Percentiles rank a stretch among this genome's conserved stretches.
phyloP scores from a whole-genome alignment of 2,888 invertebrate species.

The Crossocerus cetratus region DNA sequence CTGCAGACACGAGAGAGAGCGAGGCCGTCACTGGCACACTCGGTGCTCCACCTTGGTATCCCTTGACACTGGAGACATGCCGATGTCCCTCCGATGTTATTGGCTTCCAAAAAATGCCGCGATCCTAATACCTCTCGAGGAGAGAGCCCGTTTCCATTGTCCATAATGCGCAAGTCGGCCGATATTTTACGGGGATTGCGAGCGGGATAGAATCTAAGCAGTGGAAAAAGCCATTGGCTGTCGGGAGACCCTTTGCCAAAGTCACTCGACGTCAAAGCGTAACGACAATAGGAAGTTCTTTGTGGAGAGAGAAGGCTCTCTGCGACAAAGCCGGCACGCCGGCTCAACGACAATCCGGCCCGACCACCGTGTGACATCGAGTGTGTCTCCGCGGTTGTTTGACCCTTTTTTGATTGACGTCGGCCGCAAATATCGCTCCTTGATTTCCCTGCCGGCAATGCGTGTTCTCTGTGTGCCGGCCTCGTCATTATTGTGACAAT shows the following conservation, averaged over 20 bases:
- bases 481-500: conserved; percentile 49
- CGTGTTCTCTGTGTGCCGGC: conserved; percentile 38
- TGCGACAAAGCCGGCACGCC: conserved; percentile 52
- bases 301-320: conserved; percentile 38
- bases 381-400: conserved; percentile 65
- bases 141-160: no score
- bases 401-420: conserved; percentile 62
- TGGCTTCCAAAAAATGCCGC: no score
- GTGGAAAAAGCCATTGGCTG: not conserved
- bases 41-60: conserved; percentile 36
- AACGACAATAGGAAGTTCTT: conserved; percentile 50
- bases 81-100: conserved; percentile 3
- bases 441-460: conserved; percentile 29
- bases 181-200: not conserved
- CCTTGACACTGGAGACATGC: conserved; percentile 21
- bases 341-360: conserved; percentile 66
- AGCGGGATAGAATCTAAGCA: not conserved
- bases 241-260: conserved; percentile 27
- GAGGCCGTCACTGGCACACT: conserved; percentile 52
- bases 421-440: conserved; percentile 53
- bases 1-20: conserved; percentile 48
- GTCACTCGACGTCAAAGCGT: conserved; percentile 50
- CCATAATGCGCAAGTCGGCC: no score
- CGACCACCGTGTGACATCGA: conserved; percentile 63
- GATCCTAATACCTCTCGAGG: no score